Base-by-base conservation (phyloP, 2,113 vertebrate genomes). In the Saccopteryx bilineata region DNA sequence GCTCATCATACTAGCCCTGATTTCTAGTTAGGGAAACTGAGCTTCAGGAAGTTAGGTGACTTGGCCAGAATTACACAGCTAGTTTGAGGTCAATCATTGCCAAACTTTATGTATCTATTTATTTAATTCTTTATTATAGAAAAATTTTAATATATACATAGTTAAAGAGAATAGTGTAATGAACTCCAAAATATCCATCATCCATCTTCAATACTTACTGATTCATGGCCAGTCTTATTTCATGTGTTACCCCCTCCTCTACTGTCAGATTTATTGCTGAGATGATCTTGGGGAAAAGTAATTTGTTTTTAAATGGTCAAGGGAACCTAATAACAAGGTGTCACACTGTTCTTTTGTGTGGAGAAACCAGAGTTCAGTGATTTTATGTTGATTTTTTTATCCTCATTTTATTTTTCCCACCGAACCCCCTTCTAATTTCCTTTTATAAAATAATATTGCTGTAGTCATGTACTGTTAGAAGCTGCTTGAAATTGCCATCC, bases 361-460 rank as follows among this genome's bases (percentile, higher is more conserved):
- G 69, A 82, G 75, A 87, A 26, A 3, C 66, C 33, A 69, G 69
- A 88, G 26, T 63, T 61, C 52, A 8, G 0, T 83, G 46, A 14
- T 80, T 50, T 89, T 50, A 75, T 5, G 2, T 58, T 71, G 78
- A 12, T 88, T 80, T 93, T 79, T 95, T 33, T n/a, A 14, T 95
- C 61, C 46, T 91, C 50, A 46, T 23, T 76, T 81, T 65, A 66
- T 86, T 87, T 82, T 71, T 48, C 82, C 12, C 74, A 94, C 1
- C 21, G 87, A 58, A n/a, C 11, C 4, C 28, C 52, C 10, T 8
- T n/a, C 65, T 33, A 88, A 18, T 52, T 86, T 88, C 54, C 24
- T 89, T 92, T 85, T 96, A 54, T 66, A 39, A 78, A 85, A 65
- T 84, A 46, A 31, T 56, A 23, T 91, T 76, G 24, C 76, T 92